Conservation (phyloP, 2,888 invertebrate species). For the Ethmia dodecea region DNA sequence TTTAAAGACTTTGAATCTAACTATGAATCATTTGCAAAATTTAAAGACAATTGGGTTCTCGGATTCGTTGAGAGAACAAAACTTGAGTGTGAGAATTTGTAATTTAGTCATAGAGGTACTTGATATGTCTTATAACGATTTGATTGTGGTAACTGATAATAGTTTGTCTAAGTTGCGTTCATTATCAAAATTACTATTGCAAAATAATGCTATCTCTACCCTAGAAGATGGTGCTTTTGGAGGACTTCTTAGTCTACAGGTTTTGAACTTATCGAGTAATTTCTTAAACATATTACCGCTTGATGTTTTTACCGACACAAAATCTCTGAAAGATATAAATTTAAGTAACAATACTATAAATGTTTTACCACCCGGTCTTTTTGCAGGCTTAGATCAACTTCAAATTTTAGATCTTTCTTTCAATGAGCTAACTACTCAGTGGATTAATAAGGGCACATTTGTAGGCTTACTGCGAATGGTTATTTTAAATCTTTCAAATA, state of each 20-base stretch:
- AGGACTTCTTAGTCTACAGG: conserved; percentile 81
- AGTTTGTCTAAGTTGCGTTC: conserved; percentile 83
- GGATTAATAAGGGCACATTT: conserved; percentile 87
- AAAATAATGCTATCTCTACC: conserved; percentile 86
- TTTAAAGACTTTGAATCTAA: conserved; percentile 83
- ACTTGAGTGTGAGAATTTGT: conserved; percentile 80
- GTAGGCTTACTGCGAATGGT: conserved; percentile 84
- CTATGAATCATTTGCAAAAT: conserved; percentile 87
- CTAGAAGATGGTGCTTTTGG: conserved; percentile 85
- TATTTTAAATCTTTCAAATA: conserved; percentile 85
- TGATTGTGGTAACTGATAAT: conserved; percentile 82
- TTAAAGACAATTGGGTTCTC: conserved; percentile 84
- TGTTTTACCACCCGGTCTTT: conserved; percentile 84
- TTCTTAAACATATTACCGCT: conserved; percentile 85
- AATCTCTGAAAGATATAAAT: conserved; percentile 82
- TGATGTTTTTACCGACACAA: conserved; percentile 83
- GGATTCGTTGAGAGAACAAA: conserved; percentile 79
- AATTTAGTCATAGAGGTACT: conserved; percentile 82
- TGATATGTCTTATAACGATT: conserved; percentile 86
- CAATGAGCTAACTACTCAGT: conserved; percentile 84
- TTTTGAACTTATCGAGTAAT: conserved; percentile 89
- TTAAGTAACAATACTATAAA: conserved; percentile 87
- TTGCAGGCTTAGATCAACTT: conserved; percentile 84
- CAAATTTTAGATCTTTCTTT: conserved; percentile 83
- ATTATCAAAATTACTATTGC: conserved; percentile 81